A percentile compares a stretch with the other conserved stretches of the same genome.
These are phyloP conservation scores for Drosophila meridionalis DNA, from an alignment of 2,888 invertebrate genomes.

Conservation along the genomic window DNA sequence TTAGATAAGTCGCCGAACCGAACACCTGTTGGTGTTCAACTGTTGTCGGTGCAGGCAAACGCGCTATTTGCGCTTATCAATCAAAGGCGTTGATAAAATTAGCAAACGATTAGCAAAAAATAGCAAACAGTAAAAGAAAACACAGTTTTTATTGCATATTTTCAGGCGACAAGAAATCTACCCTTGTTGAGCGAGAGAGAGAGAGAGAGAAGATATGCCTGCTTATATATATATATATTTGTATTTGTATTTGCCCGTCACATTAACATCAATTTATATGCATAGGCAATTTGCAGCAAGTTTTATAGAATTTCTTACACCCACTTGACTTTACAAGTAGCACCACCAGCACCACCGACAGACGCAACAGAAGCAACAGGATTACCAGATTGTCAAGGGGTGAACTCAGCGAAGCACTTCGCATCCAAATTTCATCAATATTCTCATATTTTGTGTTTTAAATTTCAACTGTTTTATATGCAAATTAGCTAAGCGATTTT, in stretches of 20 bases:
- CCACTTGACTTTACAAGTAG: conserved; percentile 83
- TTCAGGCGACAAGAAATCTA: conserved; percentile 38
- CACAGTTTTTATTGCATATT: conserved; percentile 54
- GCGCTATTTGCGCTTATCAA: conserved; percentile 26
- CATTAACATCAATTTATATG: conserved; percentile 86
- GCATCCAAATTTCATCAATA: conserved; percentile 78
- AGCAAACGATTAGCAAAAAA: conserved; percentile 48
- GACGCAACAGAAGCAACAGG: conserved; percentile 13
- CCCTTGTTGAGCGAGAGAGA: not conserved
- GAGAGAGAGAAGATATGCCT: conserved; percentile 4
- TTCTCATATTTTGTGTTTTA: conserved; percentile 68
- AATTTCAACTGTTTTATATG: conserved; percentile 84
- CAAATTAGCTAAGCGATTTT: conserved; percentile 83
- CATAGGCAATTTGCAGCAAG: conserved; percentile 85
- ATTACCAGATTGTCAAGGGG: conserved; percentile 48
- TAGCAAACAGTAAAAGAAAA: not conserved
- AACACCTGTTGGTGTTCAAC: conserved; percentile 53
- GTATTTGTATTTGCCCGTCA: conserved; percentile 68
- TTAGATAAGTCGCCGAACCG: conserved; percentile 23
- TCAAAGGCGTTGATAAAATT: conserved; percentile 34
- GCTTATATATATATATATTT: conserved; percentile 8
- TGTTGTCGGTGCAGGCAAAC: conserved; percentile 27
- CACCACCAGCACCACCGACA: conserved; percentile 40
- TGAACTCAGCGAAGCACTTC: conserved; percentile 48
- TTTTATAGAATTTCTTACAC: conserved; percentile 85